These are phyloP conservation scores for Anarrhichthys ocellatus DNA, from an alignment of 2,113 vertebrate genomes.

Conservation along the genomic window DNA sequence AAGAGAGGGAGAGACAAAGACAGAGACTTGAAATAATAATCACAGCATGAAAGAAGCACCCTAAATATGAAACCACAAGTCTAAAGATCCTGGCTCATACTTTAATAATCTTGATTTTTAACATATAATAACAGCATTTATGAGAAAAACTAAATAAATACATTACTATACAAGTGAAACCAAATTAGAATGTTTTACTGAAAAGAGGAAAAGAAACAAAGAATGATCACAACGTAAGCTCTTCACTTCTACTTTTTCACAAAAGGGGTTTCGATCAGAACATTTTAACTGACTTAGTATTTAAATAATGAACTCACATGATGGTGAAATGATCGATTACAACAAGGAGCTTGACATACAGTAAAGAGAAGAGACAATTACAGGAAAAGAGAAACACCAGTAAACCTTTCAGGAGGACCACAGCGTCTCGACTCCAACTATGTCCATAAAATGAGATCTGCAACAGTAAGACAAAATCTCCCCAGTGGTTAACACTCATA, in stretches of 20 bases:
- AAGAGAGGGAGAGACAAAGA: no score
- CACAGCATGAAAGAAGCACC: no score
- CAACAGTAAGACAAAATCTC: no score
- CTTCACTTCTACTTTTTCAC: neutral
- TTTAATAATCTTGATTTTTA: neutral
- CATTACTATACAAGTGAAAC: neutral
- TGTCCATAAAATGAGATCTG: no score
- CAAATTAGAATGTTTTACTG: constrained; percentile 43
- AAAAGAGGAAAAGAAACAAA: neutral
- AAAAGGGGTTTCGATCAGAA: constrained; percentile 14
- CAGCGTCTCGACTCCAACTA: no score
- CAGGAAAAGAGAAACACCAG: neutral
- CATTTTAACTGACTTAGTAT: neutral
- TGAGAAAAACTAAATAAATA: neutral
- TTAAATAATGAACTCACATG: constrained; percentile 8
- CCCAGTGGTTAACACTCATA: no score
- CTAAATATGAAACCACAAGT: no score
- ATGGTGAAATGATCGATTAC: neutral
- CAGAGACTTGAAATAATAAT: no score
- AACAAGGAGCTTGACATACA: constrained; percentile 9
- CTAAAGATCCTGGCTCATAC: no score
- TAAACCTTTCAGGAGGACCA: no score
- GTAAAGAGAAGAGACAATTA: constrained; percentile 1
- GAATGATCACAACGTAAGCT: neutral
- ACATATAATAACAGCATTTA: neutral